Evolutionary conservation across 92 coral and sea anemone genomes (phyloP).

Genomic region (Galaxea fascicularis): DNA sequence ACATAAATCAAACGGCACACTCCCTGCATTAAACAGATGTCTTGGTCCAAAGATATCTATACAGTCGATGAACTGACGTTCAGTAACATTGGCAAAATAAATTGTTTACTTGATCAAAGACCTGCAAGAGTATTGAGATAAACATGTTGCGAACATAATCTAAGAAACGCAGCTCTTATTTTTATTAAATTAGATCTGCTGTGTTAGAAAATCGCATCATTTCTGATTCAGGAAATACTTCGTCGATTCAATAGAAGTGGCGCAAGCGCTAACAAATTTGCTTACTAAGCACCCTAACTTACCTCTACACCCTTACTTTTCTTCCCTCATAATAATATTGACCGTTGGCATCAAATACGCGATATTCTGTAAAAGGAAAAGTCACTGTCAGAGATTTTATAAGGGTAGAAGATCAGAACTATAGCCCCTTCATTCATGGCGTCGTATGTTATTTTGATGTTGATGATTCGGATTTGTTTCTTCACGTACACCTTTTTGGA

Average conservation of each 20-base stretch:
- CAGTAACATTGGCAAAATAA: background rate
- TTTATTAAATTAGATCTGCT: background rate
- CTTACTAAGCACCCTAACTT: background rate
- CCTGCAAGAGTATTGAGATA: background rate
- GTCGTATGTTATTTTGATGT: no score
- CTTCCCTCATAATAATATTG: background rate
- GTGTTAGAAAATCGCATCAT: background rate
- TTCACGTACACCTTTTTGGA: background rate
- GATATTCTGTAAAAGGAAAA: slow-evolving; percentile 1
- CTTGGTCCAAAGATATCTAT: background rate
- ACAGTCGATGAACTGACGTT: background rate
- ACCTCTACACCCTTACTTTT: slow-evolving; percentile 17
- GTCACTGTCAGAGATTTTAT: no score
- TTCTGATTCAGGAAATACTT: background rate
- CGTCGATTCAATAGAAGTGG: background rate
- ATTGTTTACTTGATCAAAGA: background rate
- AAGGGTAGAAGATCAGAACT: no score
- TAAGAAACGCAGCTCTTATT: background rate
- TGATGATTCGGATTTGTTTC: background rate
- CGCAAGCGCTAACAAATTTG: background rate
- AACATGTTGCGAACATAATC: background rate
- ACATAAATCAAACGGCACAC: background rate
- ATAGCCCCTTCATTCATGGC: no score
- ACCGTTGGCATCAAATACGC: slow-evolving; percentile 26
- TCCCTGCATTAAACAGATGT: background rate